Percentiles rank a stretch among this genome's conserved stretches.
These are phyloP conservation scores for Drosophila pectinifera DNA, from an alignment of 1,140 invertebrate species.

Conservation along the genomic window DNA sequence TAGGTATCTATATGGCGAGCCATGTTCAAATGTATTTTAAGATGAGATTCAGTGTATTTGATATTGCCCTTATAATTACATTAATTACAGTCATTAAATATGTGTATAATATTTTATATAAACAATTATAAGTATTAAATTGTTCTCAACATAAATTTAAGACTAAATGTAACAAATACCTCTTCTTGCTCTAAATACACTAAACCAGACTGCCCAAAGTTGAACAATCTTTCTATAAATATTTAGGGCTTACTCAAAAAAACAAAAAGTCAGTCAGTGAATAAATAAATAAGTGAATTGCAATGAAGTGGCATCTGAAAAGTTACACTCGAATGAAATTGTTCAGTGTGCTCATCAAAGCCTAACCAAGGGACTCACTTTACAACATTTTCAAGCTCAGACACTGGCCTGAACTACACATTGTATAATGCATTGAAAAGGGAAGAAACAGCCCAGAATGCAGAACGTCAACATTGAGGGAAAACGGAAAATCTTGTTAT, in stretches of 20 bases:
- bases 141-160: not conserved
- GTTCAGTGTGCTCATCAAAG: slow-evolving; percentile 23
- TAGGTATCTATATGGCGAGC: slow-evolving; percentile 28
- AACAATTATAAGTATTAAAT: not conserved
- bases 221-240: not conserved
- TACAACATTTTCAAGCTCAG: slow-evolving; percentile 4
- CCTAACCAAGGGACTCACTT: slow-evolving; percentile 15
- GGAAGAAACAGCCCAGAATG: slow-evolving; percentile 25
- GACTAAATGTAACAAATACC: too few relatives aligned
- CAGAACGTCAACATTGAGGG: slow-evolving; percentile 32
- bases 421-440: slow-evolving; percentile 38
- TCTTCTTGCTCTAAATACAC: not conserved
- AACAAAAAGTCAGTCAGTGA: slow-evolving; percentile 2
- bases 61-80: too few relatives aligned
- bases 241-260: not conserved
- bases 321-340: slow-evolving; percentile 25
- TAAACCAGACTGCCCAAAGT: not conserved
- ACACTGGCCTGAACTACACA: not conserved
- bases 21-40: not conserved
- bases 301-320: slow-evolving; percentile 1
- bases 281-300: slow-evolving; percentile 14
- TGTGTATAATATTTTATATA: not conserved
- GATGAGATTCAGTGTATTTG: not conserved
- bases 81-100: not conserved
- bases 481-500: slow-evolving; percentile 44